phyloP scores from a whole-genome alignment of 2,888 invertebrate genomes.

The Leptogaster cylindrica region DNA sequence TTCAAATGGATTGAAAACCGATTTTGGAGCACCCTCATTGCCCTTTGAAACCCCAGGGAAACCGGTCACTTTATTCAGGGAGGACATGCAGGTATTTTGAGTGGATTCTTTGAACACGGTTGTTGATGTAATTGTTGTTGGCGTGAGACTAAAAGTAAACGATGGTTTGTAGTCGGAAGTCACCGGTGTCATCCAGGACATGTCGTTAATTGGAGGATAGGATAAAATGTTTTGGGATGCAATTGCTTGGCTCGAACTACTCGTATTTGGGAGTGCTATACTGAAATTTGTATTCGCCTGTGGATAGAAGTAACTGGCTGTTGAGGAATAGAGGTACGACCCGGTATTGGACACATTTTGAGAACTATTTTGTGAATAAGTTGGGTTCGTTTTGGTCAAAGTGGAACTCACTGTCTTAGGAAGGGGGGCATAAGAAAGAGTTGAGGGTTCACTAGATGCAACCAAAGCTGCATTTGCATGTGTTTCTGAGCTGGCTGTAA shows the following conservation, averaged over 20 bases:
- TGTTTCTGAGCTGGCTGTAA: not conserved
- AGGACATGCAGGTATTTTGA: not conserved
- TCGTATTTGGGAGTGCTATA: constrained; percentile 29
- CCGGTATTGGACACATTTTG: not conserved
- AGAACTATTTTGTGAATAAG: not conserved
- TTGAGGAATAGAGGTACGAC: no score
- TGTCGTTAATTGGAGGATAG: constrained; percentile 25
- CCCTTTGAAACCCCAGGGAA: not conserved
- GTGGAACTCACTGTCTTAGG: not conserved
- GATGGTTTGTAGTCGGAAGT: constrained; percentile 38
- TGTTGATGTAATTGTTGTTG: constrained; percentile 27
- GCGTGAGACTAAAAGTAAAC: constrained; percentile 46
- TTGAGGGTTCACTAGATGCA: no score
- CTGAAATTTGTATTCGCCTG: constrained; percentile 34
- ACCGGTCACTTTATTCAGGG: not conserved
- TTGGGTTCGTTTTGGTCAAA: not conserved
- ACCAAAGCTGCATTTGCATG: not conserved
- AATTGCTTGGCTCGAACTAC: not conserved
- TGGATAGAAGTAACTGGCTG: constrained; percentile 21
- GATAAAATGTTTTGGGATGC: constrained; percentile 21
- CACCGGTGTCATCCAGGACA: constrained; percentile 34
- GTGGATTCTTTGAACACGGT: not conserved
- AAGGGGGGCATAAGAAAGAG: no score
- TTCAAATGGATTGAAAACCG: constrained; percentile 8
- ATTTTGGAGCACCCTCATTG: not conserved